Base-by-base conservation (phyloP, 2,888 invertebrate species). In the Lasiommata megera region DNA sequence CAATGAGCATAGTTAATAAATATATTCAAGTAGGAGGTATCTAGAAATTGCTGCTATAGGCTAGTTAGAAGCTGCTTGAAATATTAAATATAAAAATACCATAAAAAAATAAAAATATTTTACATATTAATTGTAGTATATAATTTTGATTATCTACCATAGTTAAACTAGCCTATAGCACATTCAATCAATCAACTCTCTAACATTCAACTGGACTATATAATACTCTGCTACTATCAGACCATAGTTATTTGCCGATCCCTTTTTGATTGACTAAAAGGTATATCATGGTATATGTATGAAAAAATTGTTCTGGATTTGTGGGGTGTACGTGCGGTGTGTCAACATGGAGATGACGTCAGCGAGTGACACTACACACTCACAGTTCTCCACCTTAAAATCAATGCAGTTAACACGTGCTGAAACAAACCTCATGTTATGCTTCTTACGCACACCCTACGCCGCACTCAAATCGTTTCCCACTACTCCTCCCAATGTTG, bases 321-420 rank as follows among this genome's bases (percentile, higher is more conserved):
- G 67, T 70, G 72, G 72, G 71, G 80, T 82, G 84, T 82, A 78
- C 79, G 88, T 88, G 87, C 84, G 74, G 73, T 80, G 83, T 76
- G 82, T 84, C 83, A 86, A 85, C 84, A 87, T 87, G 85, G 80
- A 84, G 79, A 85, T 85, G 87, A 82, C 77, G 79, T 80, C 74
- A 70, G 80, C 82, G 85, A 85, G 85, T 84, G 86, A 81, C 84
- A 76, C 88, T 88, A 88, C 84, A 85, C 89, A 90, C 91, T 91
- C 91, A 91, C 91, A 91, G 91, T 91, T 91, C 84, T 91, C 91
- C 90, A 91, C 91, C 88, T 91, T 91, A 89, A 91, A 91, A 91
- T 91, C 91, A 91, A 91, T 89, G 91, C 89, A 90, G 91, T 91
- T 91, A 84, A 91, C 90, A 88, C 91, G 91, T 80, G 91, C 91